A percentile compares a stretch with the other conserved stretches of the same genome.
Conservation (phyloP, 2,888 invertebrate genomes). For the Hyposoter dolosus region DNA sequence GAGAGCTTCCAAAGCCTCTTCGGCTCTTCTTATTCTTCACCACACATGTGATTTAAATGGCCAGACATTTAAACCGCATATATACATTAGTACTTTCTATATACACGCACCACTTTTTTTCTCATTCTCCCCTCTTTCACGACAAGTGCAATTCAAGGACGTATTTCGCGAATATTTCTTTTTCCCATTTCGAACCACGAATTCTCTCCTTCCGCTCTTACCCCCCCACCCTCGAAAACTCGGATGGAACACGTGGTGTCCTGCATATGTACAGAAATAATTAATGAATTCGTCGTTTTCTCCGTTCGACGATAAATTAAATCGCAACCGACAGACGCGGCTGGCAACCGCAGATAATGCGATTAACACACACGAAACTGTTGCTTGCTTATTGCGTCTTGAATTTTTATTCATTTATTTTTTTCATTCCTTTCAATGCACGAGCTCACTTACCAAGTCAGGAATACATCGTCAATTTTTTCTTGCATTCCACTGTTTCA, state of each 20-base stretch:
- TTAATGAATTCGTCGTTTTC: conserved; percentile 63
- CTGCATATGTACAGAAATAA: conserved; percentile 47
- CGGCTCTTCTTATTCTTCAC: conserved; percentile 39
- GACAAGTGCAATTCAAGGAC: conserved; percentile 67
- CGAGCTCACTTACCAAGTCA: neutral
- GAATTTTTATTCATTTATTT: conserved; percentile 29
- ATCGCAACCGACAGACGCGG: conserved; percentile 45
- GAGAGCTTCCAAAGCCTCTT: conserved; percentile 17
- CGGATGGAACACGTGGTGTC: conserved; percentile 42
- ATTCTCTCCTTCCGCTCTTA: conserved; percentile 17
- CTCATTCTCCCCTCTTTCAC: conserved; percentile 44
- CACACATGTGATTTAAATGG: conserved; percentile 71
- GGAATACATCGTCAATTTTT: neutral
- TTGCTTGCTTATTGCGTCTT: conserved; percentile 51
- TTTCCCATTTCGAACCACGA: conserved; percentile 12
- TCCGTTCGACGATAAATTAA: conserved; percentile 60
- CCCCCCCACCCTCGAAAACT: conserved; percentile 5
- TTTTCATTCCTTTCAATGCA: neutral
- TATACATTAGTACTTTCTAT: conserved; percentile 33
- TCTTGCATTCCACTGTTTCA: neutral
- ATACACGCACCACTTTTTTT: conserved; percentile 25
- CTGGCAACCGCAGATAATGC: conserved; percentile 21
- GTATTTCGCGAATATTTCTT: conserved; percentile 46
- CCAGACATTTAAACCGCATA: conserved; percentile 69
- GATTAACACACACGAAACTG: conserved; percentile 28